phyloP scores from a whole-genome alignment of 2,113 vertebrate species.

The Arenaria interpres region DNA sequence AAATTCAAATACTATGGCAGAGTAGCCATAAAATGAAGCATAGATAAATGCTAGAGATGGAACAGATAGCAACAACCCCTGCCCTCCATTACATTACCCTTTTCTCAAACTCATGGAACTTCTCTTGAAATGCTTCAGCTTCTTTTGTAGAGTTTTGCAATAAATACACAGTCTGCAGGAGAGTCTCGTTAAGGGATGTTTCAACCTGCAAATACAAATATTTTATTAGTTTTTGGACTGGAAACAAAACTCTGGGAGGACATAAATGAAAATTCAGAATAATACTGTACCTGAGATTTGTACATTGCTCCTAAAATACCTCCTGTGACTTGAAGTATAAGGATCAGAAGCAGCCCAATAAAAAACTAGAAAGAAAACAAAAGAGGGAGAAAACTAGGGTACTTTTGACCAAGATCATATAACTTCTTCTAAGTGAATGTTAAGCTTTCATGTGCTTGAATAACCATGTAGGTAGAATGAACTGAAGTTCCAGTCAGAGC shows the following conservation, averaged over 20 bases:
- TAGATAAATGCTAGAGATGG: background rate
- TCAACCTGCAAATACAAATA: constrained; percentile 58
- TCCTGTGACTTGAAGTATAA: constrained; percentile 73
- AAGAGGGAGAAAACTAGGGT: background rate
- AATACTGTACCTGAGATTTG: constrained; percentile 64
- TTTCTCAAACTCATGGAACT: constrained; percentile 11
- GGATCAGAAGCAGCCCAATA: constrained; percentile 73
- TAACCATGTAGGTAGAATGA: background rate
- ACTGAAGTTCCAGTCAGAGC: background rate
- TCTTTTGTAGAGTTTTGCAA: background rate
- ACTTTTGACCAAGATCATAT: background rate
- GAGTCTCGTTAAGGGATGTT: background rate
- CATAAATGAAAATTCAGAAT: background rate
- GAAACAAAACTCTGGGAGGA: background rate
- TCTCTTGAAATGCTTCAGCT: background rate
- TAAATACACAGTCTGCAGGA: rapidly evolving
- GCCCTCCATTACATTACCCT: constrained; percentile 37
- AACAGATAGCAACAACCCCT: background rate
- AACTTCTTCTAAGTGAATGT: background rate
- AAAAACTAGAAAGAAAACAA: constrained; percentile 74
- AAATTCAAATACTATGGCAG: background rate
- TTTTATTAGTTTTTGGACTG: background rate
- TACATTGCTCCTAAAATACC: constrained; percentile 69
- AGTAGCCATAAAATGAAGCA: background rate
- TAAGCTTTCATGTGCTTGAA: background rate